Evolutionary conservation across 2,113 vertebrate genomes (phyloP).

Genomic region (Sylvia atricapilla): DNA sequence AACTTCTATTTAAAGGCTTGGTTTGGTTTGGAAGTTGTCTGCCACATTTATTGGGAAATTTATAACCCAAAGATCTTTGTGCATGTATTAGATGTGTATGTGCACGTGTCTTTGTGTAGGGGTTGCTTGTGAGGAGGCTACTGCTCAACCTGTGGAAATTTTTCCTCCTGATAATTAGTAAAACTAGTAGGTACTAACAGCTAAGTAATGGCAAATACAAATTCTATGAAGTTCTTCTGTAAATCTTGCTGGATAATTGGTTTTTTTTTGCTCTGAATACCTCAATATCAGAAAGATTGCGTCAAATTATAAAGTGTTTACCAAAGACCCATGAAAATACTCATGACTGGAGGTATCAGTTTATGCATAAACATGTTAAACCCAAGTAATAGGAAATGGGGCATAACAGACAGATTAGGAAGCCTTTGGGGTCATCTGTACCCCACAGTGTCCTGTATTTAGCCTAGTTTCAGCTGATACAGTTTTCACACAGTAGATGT

Average conservation of each 20-base stretch:
- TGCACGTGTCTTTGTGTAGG: fast-evolving
- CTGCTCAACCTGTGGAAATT: background rate
- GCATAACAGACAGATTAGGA: background rate
- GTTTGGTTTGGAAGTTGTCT: background rate
- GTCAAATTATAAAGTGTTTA: background rate
- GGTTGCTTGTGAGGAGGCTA: background rate
- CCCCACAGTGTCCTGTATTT: background rate
- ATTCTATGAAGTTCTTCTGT: background rate
- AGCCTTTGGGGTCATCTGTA: background rate
- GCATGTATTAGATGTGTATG: background rate
- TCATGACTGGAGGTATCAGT: background rate
- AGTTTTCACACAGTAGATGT: background rate
- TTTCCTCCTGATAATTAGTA: background rate
- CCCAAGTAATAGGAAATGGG: background rate
- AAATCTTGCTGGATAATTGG: background rate
- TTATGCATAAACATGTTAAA: background rate
- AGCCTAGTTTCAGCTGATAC: background rate
- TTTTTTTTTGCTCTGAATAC: background rate
- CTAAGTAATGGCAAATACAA: background rate
- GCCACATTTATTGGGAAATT: background rate
- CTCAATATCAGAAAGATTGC: background rate
- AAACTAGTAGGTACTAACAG: background rate
- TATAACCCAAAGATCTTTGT: background rate
- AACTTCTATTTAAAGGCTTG: background rate
- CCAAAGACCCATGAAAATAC: background rate